phyloP scores from a whole-genome alignment of 2,113 vertebrate species.

The Antechinus stuartii region DNA sequence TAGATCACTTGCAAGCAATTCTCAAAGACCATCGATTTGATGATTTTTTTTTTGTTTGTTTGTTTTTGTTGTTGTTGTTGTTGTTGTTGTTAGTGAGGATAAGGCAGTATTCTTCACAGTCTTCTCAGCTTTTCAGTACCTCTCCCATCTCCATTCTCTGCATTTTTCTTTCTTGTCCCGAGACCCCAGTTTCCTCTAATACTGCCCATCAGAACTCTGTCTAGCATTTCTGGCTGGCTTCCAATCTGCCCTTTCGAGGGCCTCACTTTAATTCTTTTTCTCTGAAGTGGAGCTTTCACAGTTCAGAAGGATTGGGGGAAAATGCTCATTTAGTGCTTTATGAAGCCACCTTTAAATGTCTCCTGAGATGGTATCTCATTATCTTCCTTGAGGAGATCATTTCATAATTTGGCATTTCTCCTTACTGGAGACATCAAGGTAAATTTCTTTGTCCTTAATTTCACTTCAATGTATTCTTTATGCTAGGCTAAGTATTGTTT shows the following conservation, averaged over 20 bases:
- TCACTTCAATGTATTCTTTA: constrained; percentile 47
- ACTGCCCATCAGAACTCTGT: not conserved
- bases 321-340: not conserved
- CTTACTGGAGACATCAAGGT: constrained; percentile 24
- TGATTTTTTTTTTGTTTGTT: not conserved
- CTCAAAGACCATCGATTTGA: not conserved
- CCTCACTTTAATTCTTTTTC: not conserved
- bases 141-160: not conserved
- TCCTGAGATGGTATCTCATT: not conserved
- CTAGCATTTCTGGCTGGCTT: constrained; percentile 12
- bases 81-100: not conserved
- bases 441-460: constrained; percentile 62
- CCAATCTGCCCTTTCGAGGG: not conserved
- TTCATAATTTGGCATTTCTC: constrained; percentile 24
- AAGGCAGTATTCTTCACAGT: not conserved
- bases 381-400: not conserved
- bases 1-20: not conserved
- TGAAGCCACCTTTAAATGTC: constrained; percentile 11
- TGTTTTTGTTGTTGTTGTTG: too few relatives aligned
- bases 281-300: constrained; percentile 29
- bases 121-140: not conserved
- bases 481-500: constrained; percentile 47
- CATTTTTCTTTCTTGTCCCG: not conserved
- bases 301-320: not conserved
- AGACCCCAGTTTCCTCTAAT: not conserved